Conservation (phyloP, 2,797 vertebrate species). For the Pempheris klunzingeri region DNA sequence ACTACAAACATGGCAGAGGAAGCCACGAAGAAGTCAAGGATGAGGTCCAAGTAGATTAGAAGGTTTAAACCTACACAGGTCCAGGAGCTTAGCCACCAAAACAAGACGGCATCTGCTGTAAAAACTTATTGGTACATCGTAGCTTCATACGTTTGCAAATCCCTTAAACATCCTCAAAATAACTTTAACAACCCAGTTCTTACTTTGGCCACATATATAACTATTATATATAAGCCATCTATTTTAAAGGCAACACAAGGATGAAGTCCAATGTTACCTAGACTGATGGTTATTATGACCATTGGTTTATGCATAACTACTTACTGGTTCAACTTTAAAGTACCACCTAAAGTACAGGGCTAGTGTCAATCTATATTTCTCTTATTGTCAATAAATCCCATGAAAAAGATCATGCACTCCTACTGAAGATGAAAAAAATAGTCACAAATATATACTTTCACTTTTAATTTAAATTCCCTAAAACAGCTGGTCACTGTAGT, state of each 20-base stretch:
- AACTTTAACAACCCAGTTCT: neutral
- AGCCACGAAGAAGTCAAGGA: conserved; percentile 69
- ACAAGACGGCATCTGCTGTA: conserved; percentile 16
- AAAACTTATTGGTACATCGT: neutral
- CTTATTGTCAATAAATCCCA: neutral
- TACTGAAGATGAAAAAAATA: neutral
- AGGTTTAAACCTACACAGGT: conserved; percentile 61
- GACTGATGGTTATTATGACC: neutral
- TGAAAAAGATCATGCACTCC: neutral
- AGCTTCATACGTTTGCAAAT: neutral
- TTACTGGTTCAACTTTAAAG: neutral
- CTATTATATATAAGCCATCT: neutral
- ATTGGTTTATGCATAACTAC: neutral
- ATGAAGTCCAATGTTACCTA: neutral
- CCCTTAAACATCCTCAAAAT: neutral
- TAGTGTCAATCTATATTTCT: neutral
- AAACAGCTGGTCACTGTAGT: neutral
- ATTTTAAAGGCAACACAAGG: neutral
- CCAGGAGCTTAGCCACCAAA: conserved; percentile 56
- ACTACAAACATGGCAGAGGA: conserved; percentile 83
- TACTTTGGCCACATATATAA: neutral
- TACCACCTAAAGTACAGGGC: neutral
- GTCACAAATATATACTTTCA: neutral
- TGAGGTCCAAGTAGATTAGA: conserved; percentile 78
- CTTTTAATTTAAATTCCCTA: neutral